Evolutionary conservation across 2,113 vertebrate genomes (phyloP), one percentile per base, ranked within the genome.

Genomic region (Caranx melampygus): DNA sequence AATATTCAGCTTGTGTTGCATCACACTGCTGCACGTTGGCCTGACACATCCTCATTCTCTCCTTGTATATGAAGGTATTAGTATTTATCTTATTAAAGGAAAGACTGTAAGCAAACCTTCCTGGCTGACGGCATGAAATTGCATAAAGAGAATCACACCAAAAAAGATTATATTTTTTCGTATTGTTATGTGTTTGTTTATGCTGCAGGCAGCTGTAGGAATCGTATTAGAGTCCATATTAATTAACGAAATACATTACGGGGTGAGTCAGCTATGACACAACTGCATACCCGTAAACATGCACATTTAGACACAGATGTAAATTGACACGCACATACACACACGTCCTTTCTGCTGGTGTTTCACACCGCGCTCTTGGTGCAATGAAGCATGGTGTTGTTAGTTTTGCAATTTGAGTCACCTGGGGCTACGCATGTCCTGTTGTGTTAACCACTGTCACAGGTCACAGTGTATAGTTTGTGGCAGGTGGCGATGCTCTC

Each of bases 351-450:
- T 81, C 47, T 84, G 33, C 77, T 87, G 78, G 76, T 88, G 75
- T 86, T 91, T 88, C 79, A 79, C 83, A 81, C 73, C 16, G 16
- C 35, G n/a, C 61, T 88, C 61, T 73, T 72, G 75, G 84, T 84
- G 88, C 89, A 91, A 47, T 79, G 88, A 90, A 87, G 90, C 88
- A 67, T 92, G 87, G 68, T 82, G 87, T 89, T 90, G 86, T 90
- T 92, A 90, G 89, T 88, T 89, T 91, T 89, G 86, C 87, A 84
- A 62, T 90, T 86, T 87, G 84, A 90, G 86, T 91, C 90, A 92
- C 91, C 89, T 85, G 85, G 73, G 89, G 91, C 88, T 82, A 80
- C 89, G 79, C 82, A 74, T 87, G 93, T 94, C 93, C 84, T 84
- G 42, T 90, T 89, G 60, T 82, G 87, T 91, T 92, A 92, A 87